Evolutionary conservation across 2,888 invertebrate genomes (phyloP), one percentile per base, ranked within the genome.

Genomic region (Drosophila bunnanda): DNA sequence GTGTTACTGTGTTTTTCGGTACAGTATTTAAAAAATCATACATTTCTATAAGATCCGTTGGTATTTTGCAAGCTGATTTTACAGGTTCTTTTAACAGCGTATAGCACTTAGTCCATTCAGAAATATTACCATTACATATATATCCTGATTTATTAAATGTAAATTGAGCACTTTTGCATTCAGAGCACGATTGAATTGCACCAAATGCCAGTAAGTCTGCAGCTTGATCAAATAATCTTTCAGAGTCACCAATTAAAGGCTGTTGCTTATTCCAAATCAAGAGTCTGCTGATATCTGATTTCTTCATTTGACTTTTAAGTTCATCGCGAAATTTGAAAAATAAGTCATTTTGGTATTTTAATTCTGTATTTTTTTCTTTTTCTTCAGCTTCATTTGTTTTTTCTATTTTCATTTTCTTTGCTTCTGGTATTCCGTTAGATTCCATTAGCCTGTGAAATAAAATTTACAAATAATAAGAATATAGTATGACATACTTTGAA

Each of bases 141-240:
- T 99, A 99, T 6, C 97, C 96, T 68, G 94, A 93, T 32, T 96
- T 95, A 76, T 94, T 93, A 82, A 95, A 94, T 39, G 94, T 92
- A 22, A 96, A 93, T 88, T 97, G 96, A 0, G 97, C 97, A 2
- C 93, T 91, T 56, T 94, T 94, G 90, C 99, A 99, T 80, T 96
- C 95, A 0, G 94, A 91, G 86, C 99, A 99, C 0, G 94, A 94
- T 69, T 94, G 92, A 4, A 98, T 93, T 3, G 95, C 94, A 34
- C 99, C 99, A 93, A 99, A 99, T 0, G 95, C 94, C 94, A 99
- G 95, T 36, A 95, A 93, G 92, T 99, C 99, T 12, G 96, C 94
- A 7, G 98, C 91, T 56, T 94, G 94, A 91, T 98, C 97, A 64
- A 96, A 80, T 0, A 91, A 66, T 52, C 88, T 90, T 90, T 93